These are phyloP conservation scores for Chrysotoxum bicinctum DNA, from an alignment of 2,888 invertebrate genomes.

Conservation along the genomic window DNA sequence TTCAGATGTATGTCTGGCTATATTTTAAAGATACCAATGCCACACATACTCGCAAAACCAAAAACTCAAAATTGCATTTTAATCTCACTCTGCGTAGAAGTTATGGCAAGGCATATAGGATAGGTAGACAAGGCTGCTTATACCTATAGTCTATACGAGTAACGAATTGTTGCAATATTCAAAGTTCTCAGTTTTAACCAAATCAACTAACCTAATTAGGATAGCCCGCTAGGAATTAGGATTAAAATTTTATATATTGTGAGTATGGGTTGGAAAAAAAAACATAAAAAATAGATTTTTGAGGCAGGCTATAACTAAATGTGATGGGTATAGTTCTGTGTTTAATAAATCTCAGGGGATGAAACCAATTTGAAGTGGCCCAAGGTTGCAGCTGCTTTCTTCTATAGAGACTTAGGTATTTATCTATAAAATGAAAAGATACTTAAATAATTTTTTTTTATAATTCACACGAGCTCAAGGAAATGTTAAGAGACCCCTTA, in stretches of 20 bases:
- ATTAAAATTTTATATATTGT: conserved; percentile 2
- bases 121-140: not conserved
- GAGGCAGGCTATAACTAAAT: not conserved
- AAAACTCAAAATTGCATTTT: conserved; percentile 13
- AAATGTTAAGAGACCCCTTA: too few relatives aligned
- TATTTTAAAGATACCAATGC: not conserved
- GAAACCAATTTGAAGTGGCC: not conserved
- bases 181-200: conserved; percentile 11
- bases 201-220: conserved; percentile 2
- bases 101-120: not conserved
- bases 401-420: not conserved
- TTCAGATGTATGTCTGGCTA: too few relatives aligned
- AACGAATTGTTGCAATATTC: not conserved
- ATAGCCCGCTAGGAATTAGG: not conserved
- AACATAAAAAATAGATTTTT: not conserved
- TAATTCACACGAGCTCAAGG: too few relatives aligned
- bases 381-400: not conserved
- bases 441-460: too few relatives aligned
- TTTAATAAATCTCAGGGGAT: not conserved
- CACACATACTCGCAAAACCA: not conserved
- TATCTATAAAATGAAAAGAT: too few relatives aligned
- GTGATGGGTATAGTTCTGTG: not conserved
- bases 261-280: not conserved
- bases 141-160: not conserved
- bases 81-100: not conserved